These are phyloP conservation scores for Clarias laeviceps DNA, from an alignment of 2,797 vertebrate species.

Conservation along the genomic window DNA sequence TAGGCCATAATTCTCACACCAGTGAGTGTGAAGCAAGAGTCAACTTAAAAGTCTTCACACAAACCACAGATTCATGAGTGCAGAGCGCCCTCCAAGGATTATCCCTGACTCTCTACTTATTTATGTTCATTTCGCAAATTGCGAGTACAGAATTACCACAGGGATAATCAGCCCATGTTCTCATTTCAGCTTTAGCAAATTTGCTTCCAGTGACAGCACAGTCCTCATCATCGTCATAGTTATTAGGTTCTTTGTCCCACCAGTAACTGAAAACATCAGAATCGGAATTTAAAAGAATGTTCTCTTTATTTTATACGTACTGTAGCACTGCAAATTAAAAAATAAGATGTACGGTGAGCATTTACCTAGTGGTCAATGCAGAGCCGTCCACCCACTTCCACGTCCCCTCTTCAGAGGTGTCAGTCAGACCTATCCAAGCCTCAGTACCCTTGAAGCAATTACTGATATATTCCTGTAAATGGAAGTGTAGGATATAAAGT, in stretches of 20 bases:
- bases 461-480: background rate
- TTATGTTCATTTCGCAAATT: background rate
- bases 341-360: background rate
- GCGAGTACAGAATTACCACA: rapidly evolving
- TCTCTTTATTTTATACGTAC: background rate
- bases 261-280: constrained; percentile 15
- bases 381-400: background rate
- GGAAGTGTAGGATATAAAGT: background rate
- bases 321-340: background rate
- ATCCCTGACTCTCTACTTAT: background rate
- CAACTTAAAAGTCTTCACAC: too few relatives aligned
- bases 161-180: constrained; percentile 6
- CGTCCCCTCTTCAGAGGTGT: background rate
- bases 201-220: background rate
- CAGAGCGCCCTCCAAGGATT: too few relatives aligned
- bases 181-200: background rate
- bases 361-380: background rate
- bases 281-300: background rate
- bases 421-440: constrained; percentile 11
- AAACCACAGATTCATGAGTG: too few relatives aligned
- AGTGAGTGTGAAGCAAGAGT: too few relatives aligned
- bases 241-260: background rate
- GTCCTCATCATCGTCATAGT: background rate
- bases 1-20: too few relatives aligned
- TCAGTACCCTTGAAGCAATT: background rate